A percentile compares a stretch with the other conserved stretches of the same genome.
Evolutionary conservation across 2,113 vertebrate genomes (phyloP).

Genomic region (Rhabdornis inornatus): DNA sequence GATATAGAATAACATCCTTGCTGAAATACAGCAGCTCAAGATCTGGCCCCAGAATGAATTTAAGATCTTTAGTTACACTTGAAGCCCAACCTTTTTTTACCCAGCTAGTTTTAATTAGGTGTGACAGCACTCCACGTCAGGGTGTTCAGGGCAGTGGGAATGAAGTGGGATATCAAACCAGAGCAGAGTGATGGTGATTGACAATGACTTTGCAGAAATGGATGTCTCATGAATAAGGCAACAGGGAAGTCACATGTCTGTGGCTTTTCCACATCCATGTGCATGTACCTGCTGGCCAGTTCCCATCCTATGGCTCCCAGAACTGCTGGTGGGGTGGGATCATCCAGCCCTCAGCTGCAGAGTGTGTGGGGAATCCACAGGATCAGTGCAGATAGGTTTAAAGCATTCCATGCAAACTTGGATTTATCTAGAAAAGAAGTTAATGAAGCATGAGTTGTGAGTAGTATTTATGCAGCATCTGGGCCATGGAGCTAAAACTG

Average conservation of each 20-base stretch:
- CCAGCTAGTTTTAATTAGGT: background rate
- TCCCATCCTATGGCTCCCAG: background rate
- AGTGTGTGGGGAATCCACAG: accelerated
- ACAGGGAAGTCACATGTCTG: background rate
- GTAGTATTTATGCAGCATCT: background rate
- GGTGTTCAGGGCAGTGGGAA: background rate
- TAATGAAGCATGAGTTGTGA: background rate
- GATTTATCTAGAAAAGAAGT: background rate
- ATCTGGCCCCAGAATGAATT: background rate
- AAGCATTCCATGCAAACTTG: background rate
- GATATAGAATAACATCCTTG: constrained; percentile 42
- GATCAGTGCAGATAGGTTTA: background rate
- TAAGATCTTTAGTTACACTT: background rate
- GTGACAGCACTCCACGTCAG: background rate
- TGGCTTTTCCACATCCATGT: background rate
- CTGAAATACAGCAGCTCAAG: constrained; percentile 7
- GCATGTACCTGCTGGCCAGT: background rate
- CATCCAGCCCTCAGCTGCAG: background rate
- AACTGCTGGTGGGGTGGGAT: background rate
- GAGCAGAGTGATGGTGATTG: background rate
- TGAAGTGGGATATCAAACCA: background rate
- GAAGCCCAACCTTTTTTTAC: background rate
- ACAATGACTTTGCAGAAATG: background rate
- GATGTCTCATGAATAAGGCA: background rate
- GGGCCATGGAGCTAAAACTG: background rate